Base-by-base conservation (phyloP, 1,140 invertebrate genomes). In the Rhagoletis zephyria region DNA sequence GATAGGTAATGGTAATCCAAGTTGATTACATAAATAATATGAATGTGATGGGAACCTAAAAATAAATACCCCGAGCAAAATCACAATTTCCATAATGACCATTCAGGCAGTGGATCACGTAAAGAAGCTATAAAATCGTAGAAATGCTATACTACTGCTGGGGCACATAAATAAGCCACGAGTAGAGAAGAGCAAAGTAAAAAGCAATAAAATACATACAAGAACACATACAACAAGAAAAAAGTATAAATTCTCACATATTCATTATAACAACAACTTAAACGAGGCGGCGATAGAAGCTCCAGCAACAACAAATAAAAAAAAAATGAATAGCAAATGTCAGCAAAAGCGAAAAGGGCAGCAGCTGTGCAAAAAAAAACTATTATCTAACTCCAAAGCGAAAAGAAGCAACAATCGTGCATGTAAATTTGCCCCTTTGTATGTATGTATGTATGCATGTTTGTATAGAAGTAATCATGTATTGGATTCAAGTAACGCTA, bases 161-260 rank as follows among this genome's bases (percentile, higher is more conserved):
- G 30, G 30, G 30, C 30, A 30, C 30, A 30, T 30, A 30, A 30
- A 30, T 30, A 30, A 30, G 30, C 30, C 30, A 30, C 30, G n/a
- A n/a, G n/a, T n/a, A n/a, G n/a, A n/a, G n/a, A n/a, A n/a, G n/a
- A n/a, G n/a, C n/a, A n/a, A n/a, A n/a, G n/a, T n/a, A n/a, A n/a
- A 56, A 56, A 56, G 51, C 4, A 0, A 9, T 9, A 56, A 56
- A 56, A 56, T 6, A 56, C 51, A 56, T 10, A 2, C 9, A 56
- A n/a, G n/a, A n/a, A n/a, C 51, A 56, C 7, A n/a, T 30, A 6
- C 30, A 67, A 40, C 64, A 9, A 30, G 30, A 67, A 19, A 6
- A 67, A 67, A 1, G 7, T n/a, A 67, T 67, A 67, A 67, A 67
- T 67, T 67, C 64, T 67, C 30, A 67, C 64, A 67, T 67, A 67